Conservation (phyloP, 2,113 vertebrate species). For the Pholis gunnellus region DNA sequence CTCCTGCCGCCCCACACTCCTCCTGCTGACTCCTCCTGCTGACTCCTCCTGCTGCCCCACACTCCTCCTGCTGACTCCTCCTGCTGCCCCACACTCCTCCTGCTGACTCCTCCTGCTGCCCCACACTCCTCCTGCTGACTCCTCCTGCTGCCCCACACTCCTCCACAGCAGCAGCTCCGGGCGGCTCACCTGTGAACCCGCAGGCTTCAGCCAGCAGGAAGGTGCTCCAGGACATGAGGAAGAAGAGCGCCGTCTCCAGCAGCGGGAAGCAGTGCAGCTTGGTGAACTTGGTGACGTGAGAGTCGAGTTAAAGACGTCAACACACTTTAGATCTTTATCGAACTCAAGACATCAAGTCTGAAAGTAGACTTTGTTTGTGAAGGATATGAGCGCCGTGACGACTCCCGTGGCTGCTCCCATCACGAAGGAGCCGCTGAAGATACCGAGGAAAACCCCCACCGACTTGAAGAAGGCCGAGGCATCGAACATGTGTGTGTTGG, state of each 20-base stretch:
- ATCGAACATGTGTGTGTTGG: conserved; percentile 94
- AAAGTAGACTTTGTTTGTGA: background rate
- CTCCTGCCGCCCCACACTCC: too few relatives aligned
- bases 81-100: too few relatives aligned
- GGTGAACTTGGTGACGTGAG: conserved; percentile 97
- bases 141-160: too few relatives aligned
- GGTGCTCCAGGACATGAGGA: conserved; percentile 99
- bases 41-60: too few relatives aligned
- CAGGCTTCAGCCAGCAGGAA: conserved; percentile 98
- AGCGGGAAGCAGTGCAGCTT: conserved; percentile 98
- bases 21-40: too few relatives aligned
- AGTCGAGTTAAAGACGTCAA: conserved; percentile 84
- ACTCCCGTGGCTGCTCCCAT: conserved; percentile 97
- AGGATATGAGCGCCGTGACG: conserved; percentile 99
- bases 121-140: too few relatives aligned
- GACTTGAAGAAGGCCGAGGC: conserved; percentile 98
- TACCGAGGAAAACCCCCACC: conserved; percentile 95
- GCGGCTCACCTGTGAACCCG: conserved; percentile 93
- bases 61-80: too few relatives aligned
- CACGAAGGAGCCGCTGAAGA: conserved; percentile 98
- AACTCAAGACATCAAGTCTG: too few relatives aligned
- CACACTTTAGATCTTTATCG: background rate
- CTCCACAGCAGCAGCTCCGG: background rate
- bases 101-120: too few relatives aligned
- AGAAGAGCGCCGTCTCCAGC: conserved; percentile 98